Conservation (phyloP, 2,113 vertebrate species). For the Cheirogaleus medius region DNA sequence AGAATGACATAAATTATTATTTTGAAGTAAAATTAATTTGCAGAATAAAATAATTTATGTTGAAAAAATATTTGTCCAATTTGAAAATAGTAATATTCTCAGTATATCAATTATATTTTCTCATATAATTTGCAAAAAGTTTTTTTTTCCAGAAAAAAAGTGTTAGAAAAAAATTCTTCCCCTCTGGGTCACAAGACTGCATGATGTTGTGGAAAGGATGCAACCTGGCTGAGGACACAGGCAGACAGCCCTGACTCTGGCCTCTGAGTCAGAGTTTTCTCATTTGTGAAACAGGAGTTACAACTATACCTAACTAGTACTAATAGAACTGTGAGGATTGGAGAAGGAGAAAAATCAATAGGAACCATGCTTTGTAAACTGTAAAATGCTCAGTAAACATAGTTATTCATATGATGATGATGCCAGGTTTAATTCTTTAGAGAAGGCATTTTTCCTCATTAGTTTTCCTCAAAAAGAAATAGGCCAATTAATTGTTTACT, state of each 20-base stretch:
- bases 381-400: neutral
- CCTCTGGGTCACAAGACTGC: neutral
- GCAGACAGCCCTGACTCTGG: neutral
- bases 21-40: neutral
- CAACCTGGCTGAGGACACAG: neutral
- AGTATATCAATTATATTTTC: neutral
- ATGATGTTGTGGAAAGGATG: neutral
- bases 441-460: neutral
- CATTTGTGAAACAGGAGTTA: neutral
- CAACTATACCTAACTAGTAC: neutral
- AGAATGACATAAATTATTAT: neutral
- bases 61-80: neutral
- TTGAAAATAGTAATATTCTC: neutral
- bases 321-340: neutral
- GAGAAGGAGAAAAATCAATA: neutral
- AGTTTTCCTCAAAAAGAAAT: neutral
- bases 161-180: neutral
- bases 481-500: neutral
- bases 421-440: neutral
- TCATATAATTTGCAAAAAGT: neutral
- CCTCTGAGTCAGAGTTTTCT: neutral
- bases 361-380: neutral
- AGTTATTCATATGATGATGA: neutral
- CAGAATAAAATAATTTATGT: constrained; percentile 4
- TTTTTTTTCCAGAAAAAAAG: neutral